Evolutionary conservation across 2,797 vertebrate genomes (phyloP).

Genomic region (Thalassophryne amazonica): DNA sequence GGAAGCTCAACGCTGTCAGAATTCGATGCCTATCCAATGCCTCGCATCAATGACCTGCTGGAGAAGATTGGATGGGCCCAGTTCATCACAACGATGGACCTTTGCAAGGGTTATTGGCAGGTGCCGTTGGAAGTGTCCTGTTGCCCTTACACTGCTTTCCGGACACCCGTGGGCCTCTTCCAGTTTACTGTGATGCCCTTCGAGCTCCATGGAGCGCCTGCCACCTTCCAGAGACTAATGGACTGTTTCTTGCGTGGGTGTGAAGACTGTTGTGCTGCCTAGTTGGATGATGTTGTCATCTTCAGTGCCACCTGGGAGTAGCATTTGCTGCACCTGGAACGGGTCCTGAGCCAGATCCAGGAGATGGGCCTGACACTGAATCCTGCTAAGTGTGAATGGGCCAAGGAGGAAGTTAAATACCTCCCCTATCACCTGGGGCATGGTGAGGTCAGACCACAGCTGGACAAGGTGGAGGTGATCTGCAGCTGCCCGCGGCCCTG

Average conservation of each 20-base stretch:
- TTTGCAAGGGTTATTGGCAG: conserved; percentile 9
- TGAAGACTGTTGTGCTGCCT: neutral
- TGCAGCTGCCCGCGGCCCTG: neutral
- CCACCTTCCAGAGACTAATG: conserved; percentile 13
- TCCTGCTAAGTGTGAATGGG: neutral
- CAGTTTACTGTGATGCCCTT: neutral
- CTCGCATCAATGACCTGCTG: conserved; percentile 2
- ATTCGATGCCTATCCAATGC: conserved; percentile 10
- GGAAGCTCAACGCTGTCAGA: neutral
- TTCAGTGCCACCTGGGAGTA: neutral
- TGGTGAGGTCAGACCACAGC: too few species aligned
- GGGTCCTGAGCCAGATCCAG: neutral
- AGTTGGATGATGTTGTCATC: conserved; percentile 5
- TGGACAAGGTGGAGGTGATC: neutral
- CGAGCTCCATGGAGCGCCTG: too few species aligned
- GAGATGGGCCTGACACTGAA: neutral
- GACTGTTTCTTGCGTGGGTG: neutral
- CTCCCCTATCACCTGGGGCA: too few species aligned
- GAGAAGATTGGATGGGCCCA: neutral
- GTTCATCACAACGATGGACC: too few species aligned
- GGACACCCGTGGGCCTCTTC: neutral
- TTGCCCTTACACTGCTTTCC: neutral
- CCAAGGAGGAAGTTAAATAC: too few species aligned
- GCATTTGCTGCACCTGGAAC: neutral
- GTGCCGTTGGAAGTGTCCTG: neutral